Evolutionary conservation across 2,113 vertebrate species (phyloP).

Genomic region (Poeciliopsis retropinna): DNA sequence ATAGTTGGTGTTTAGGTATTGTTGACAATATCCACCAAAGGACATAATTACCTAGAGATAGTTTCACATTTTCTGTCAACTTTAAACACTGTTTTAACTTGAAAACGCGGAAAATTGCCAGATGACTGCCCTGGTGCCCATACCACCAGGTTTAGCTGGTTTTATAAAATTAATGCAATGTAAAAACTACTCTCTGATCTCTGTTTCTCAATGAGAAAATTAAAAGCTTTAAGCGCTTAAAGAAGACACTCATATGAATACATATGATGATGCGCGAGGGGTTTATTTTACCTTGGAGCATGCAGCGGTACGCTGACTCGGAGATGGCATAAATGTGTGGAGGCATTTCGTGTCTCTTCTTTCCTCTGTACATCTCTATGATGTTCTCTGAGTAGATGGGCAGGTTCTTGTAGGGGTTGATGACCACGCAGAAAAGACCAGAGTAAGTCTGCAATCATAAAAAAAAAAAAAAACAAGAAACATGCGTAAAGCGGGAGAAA

Average conservation of each 20-base stretch:
- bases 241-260: too few species aligned
- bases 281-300: conserved; percentile 75
- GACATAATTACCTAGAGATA: too few species aligned
- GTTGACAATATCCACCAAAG: too few species aligned
- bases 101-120: too few species aligned
- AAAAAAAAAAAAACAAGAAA: conserved; percentile 17
- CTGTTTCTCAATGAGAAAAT: not conserved
- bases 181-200: not conserved
- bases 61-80: too few species aligned
- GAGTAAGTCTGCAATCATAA: conserved; percentile 73
- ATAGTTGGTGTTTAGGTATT: too few species aligned
- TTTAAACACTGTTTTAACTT: too few species aligned
- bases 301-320: conserved; percentile 80
- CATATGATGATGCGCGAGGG: not conserved
- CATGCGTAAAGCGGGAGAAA: not conserved
- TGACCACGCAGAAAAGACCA: conserved; percentile 80
- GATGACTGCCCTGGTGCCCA: too few species aligned
- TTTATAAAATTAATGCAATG: not conserved
- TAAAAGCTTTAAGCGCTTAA: not conserved
- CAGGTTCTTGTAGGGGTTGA: conserved; percentile 83
- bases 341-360: conserved; percentile 81
- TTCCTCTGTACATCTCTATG: conserved; percentile 81
- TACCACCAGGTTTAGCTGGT: too few species aligned
- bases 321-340: conserved; percentile 83
- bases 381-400: conserved; percentile 83